Percentiles rank a stretch among this genome's conserved stretches.
These are phyloP conservation scores for Eidolon helvum DNA, from an alignment of 2,113 vertebrate species.

Conservation along the genomic window DNA sequence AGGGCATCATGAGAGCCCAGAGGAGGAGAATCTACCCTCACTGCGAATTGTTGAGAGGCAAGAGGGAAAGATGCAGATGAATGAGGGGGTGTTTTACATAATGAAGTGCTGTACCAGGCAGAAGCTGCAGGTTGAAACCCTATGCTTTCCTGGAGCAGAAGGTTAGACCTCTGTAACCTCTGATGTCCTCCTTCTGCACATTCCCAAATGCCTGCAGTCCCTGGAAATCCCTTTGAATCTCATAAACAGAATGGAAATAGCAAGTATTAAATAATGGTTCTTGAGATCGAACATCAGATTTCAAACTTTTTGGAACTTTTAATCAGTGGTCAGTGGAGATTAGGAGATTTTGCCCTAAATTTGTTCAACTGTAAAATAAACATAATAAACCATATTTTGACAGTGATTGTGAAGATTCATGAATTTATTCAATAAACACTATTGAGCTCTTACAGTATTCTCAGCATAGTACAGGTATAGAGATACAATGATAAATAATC, in stretches of 20 bases:
- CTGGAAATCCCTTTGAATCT: neutral
- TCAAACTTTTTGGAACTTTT: constrained; percentile 10
- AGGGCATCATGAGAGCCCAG: neutral
- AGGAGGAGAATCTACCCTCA: neutral
- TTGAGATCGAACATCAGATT: neutral
- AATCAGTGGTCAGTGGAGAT: neutral
- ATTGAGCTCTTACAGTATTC: neutral
- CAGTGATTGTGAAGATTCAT: neutral
- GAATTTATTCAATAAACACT: neutral
- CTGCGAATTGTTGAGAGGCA: neutral
- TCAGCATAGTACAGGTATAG: neutral
- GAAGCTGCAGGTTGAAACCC: neutral
- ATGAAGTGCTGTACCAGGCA: neutral
- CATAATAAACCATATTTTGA: neutral
- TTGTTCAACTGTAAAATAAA: neutral
- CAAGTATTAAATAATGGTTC: neutral
- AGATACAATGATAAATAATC: neutral
- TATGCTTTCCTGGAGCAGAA: neutral
- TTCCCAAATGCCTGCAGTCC: neutral
- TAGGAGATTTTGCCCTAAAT: neutral
- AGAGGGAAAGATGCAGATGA: neutral
- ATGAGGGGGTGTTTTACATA: neutral
- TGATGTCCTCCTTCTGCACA: neutral
- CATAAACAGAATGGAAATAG: neutral
- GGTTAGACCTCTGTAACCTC: neutral